Conservation (phyloP, 2,797 vertebrate genomes). For the Alcedo quadribrachys region DNA sequence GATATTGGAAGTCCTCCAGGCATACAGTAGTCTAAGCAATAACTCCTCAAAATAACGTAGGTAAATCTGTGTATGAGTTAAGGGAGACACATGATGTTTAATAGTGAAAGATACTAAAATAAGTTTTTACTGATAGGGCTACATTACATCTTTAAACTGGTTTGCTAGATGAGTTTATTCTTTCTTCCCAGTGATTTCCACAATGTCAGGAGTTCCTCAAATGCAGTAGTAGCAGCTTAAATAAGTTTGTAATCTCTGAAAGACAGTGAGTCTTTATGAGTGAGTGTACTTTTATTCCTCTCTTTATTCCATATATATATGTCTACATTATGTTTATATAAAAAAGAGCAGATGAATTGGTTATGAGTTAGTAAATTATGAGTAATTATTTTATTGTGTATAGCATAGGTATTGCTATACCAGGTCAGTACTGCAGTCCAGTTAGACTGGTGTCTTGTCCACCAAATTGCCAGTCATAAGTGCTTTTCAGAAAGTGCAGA, state of each 20-base stretch:
- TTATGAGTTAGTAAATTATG: background rate
- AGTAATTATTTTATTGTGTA: background rate
- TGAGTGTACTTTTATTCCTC: background rate
- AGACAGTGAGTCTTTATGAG: background rate
- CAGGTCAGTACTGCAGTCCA: background rate
- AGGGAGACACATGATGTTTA: background rate
- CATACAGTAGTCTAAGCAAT: background rate
- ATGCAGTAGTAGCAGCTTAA: background rate
- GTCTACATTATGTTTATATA: background rate
- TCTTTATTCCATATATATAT: background rate
- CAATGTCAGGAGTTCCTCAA: background rate
- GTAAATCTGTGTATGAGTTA: background rate
- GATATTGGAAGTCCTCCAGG: conserved; percentile 25
- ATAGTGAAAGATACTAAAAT: conserved; percentile 2
- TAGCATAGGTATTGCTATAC: background rate
- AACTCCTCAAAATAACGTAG: background rate
- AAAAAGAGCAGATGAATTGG: background rate
- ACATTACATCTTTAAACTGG: conserved; percentile 18
- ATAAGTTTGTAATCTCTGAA: conserved; percentile 1
- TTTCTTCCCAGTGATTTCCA: conserved; percentile 6
- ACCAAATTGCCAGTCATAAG: background rate
- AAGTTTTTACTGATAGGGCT: conserved; percentile 6
- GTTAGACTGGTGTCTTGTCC: background rate
- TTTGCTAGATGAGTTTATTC: background rate
- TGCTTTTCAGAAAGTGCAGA: background rate